A percentile compares a stretch with the other conserved stretches of the same genome.
phyloP scores from a whole-genome alignment of 1,140 invertebrate species.

The Ips nitidus region DNA sequence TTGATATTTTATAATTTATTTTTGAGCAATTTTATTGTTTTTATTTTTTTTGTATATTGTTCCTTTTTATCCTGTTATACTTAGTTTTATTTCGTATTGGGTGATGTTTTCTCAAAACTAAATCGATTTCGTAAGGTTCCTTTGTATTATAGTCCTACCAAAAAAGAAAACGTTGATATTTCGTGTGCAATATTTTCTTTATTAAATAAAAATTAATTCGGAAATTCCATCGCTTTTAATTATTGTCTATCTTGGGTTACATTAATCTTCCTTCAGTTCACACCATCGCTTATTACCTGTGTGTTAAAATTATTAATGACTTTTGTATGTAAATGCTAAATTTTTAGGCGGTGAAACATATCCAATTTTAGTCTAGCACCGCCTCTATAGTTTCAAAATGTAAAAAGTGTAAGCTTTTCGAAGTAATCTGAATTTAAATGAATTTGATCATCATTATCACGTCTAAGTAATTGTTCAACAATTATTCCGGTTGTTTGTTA shows the following conservation, averaged over 20 bases:
- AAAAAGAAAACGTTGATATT: conserved; percentile 26
- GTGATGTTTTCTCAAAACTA: conserved; percentile 7
- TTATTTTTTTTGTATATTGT: conserved; percentile 33
- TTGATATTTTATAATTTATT: conserved; percentile 33
- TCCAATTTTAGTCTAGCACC: background rate
- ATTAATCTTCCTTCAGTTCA: conserved; percentile 7
- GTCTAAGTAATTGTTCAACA: no score
- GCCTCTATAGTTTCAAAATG: conserved; percentile 3
- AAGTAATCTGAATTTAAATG: background rate
- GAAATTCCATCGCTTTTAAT: background rate
- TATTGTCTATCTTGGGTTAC: background rate
- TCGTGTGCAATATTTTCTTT: conserved; percentile 39
- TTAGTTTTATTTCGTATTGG: conserved; percentile 14
- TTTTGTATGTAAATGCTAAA: conserved; percentile 4
- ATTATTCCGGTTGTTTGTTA: no score
- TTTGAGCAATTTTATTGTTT: conserved; percentile 29
- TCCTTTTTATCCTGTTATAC: conserved; percentile 25
- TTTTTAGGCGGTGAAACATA: background rate
- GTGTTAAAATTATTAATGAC: conserved; percentile 17
- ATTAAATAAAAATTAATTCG: conserved; percentile 11
- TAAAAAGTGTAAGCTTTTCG: background rate
- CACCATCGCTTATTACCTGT: background rate
- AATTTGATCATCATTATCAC: background rate
- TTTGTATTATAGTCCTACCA: conserved; percentile 33
- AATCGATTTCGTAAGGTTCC: conserved; percentile 7